Conservation (phyloP, 2,888 invertebrate genomes). For the Oligia strigilis region DNA sequence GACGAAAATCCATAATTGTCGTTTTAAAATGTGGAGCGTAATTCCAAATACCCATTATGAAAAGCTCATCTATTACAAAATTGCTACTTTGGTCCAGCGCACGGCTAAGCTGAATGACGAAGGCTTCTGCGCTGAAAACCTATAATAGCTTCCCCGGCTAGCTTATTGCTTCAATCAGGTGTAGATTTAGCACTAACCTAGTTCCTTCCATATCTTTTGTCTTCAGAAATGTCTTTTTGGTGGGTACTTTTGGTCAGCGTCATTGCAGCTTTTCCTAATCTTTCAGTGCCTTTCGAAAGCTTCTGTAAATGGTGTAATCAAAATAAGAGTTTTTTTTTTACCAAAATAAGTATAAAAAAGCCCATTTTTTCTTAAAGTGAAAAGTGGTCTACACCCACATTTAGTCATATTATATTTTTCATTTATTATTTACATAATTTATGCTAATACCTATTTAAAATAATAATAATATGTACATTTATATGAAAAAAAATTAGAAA, state of each 20-base stretch:
- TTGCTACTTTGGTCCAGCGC: slow-evolving; percentile 39
- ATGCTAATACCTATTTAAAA: too few relatives aligned
- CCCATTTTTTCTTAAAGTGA: not conserved
- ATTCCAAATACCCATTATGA: slow-evolving; percentile 24
- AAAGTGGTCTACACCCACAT: not conserved
- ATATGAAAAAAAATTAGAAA: too few relatives aligned
- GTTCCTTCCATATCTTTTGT: not conserved
- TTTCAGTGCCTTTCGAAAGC: not conserved
- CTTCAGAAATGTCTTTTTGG: not conserved
- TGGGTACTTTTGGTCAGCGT: not conserved
- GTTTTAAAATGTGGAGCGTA: slow-evolving; percentile 13
- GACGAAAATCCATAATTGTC: not conserved
- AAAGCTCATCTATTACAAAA: slow-evolving; percentile 47
- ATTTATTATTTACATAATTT: too few relatives aligned
- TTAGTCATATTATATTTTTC: not conserved
- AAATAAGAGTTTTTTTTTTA: too few relatives aligned
- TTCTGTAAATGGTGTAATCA: not conserved
- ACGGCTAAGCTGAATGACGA: slow-evolving; percentile 45
- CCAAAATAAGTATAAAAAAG: not conserved
- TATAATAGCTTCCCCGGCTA: slow-evolving; percentile 45
- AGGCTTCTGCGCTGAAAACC: slow-evolving; percentile 50
- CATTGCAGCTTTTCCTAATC: not conserved
- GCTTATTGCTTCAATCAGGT: slow-evolving; percentile 57
- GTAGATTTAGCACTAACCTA: slow-evolving; percentile 35
- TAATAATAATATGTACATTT: too few relatives aligned